A percentile compares a stretch with the other conserved stretches of the same genome.
Evolutionary conservation across 2,888 invertebrate genomes (phyloP).

Genomic region (Microctonus hyperodae): DNA sequence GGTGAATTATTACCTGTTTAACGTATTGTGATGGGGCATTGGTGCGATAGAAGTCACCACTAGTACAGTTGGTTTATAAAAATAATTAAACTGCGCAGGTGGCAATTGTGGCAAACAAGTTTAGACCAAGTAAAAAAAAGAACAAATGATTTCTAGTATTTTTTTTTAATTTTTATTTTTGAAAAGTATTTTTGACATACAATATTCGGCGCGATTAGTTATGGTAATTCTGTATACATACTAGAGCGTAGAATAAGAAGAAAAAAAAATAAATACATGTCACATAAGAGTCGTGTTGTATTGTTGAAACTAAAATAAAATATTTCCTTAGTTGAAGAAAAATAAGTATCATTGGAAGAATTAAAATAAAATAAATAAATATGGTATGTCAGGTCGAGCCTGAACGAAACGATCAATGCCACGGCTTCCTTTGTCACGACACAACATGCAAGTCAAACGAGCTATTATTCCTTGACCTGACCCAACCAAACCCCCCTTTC

Average conservation of each 20-base stretch:
- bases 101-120: neutral
- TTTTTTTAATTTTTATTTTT: neutral
- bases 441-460: constrained; percentile 60
- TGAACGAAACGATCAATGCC: constrained; percentile 19
- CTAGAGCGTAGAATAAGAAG: neutral
- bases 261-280: neutral
- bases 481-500: constrained; percentile 58
- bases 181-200: neutral
- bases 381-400: neutral
- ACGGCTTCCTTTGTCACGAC: constrained; percentile 47
- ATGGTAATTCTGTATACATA: neutral
- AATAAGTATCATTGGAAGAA: neutral
- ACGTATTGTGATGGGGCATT: constrained; percentile 27
- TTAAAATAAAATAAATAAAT: neutral
- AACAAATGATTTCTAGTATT: neutral
- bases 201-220: neutral
- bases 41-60: neutral
- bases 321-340: neutral
- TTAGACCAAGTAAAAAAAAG: neutral
- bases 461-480: constrained; percentile 63
- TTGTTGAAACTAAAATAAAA: neutral
- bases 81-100: constrained; percentile 19
- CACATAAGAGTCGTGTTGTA: neutral
- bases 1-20: constrained; percentile 49
- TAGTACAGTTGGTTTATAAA: neutral